phyloP scores from a whole-genome alignment of 2,113 vertebrate species.

The Prunella himalayana region DNA sequence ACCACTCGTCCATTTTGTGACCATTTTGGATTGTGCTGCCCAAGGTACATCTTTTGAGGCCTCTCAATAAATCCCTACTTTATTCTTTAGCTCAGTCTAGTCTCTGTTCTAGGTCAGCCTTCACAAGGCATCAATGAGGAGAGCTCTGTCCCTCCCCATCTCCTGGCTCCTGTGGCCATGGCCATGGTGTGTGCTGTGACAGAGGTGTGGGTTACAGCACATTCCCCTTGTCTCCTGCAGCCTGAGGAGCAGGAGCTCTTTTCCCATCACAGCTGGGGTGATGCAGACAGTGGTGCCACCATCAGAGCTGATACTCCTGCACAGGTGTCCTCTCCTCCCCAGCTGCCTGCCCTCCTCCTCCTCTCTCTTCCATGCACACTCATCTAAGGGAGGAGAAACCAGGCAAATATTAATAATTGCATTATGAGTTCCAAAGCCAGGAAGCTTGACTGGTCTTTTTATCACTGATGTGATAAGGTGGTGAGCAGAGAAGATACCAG shows the following conservation, averaged over 20 bases:
- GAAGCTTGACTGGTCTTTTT: neutral
- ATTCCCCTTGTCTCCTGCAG: neutral
- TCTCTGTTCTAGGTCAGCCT: neutral
- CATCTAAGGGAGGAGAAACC: neutral
- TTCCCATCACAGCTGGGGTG: fast-evolving
- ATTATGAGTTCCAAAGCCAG: neutral
- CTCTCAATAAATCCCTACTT: neutral
- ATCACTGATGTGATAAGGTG: neutral
- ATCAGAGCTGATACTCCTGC: fast-evolving
- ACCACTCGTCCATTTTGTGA: fast-evolving
- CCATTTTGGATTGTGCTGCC: neutral
- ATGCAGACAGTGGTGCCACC: fast-evolving
- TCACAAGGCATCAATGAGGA: neutral
- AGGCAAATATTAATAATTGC: neutral
- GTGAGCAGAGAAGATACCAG: conserved; percentile 19
- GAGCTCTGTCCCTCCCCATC: neutral
- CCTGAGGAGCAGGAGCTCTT: neutral
- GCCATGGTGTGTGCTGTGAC: neutral
- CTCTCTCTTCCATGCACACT: neutral
- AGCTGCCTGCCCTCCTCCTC: neutral
- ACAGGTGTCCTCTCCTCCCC: neutral
- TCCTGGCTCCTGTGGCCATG: neutral
- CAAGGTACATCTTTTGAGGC: neutral
- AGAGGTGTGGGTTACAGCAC: fast-evolving
- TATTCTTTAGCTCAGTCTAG: neutral